phyloP scores from a whole-genome alignment of 1,140 invertebrate species.

The Halyomorpha halys region DNA sequence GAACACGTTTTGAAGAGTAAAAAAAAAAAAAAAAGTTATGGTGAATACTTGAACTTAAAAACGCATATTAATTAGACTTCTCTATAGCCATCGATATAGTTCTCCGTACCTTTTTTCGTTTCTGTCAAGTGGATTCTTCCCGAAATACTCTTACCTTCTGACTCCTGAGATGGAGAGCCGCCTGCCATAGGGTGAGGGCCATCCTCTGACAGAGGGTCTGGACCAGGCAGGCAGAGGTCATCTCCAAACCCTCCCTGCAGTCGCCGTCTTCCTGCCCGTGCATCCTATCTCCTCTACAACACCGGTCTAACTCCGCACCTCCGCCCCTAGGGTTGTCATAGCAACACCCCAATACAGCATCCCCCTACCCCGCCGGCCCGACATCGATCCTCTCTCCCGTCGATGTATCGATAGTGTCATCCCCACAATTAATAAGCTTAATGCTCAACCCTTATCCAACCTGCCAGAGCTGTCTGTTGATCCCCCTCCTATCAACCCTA shows the following conservation, averaged over 20 bases:
- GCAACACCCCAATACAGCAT: constrained; percentile 17
- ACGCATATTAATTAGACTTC: no score
- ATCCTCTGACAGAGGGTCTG: constrained; percentile 41
- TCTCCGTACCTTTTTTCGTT: no score
- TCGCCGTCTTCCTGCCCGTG: background rate
- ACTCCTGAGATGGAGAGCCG: constrained; percentile 45
- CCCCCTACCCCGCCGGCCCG: background rate
- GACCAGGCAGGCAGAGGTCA: constrained; percentile 21
- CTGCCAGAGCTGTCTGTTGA: no score
- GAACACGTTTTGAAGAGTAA: no score
- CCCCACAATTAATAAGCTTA: no score
- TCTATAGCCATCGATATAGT: no score
- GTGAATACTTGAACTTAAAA: no score
- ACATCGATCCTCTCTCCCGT: background rate
- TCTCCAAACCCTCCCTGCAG: constrained; percentile 24
- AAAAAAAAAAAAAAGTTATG: no score
- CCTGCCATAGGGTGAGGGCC: constrained; percentile 51
- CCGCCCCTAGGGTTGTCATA: background rate
- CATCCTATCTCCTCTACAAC: background rate
- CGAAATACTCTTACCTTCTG: constrained; percentile 22
- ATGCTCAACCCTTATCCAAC: no score
- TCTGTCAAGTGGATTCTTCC: background rate
- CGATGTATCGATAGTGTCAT: no score
- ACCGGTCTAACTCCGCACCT: background rate
- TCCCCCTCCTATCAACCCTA: no score